Base-by-base conservation (phyloP, 1,140 invertebrate species). In the Metopolophium dirhodum region DNA sequence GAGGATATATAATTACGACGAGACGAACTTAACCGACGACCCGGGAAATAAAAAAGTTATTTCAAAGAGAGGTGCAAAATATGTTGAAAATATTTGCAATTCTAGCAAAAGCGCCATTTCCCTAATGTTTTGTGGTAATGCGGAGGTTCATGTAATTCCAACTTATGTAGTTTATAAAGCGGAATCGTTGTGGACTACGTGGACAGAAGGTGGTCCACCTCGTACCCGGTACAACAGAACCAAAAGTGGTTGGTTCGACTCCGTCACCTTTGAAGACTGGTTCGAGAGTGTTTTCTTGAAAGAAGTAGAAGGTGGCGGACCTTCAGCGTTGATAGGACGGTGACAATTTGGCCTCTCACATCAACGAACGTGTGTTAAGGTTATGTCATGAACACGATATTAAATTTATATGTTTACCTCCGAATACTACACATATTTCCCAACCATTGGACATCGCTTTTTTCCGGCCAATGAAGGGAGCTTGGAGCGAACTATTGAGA, bases 361-460 rank as follows among this genome's bases (percentile, higher is more conserved):
- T 95, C 49, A 94, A 93, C 61, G 14, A 94, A 35, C 93, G 95
- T 57, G 89, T 95, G 26, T 94, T 95, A 26, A 94, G 94, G 89
- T 23, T 93, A 37, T 95, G 95, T 82, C 77, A 94, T 87, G 93
- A 94, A 94, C 94, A 95, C 85, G 93, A 95, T 93, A 95, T 95
- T 37, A 93, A 93, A 37, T 95, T 96, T 93, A 89, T 95, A 14
- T 95, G 95, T 86, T 94, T 96, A 23, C 95, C 95, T 45, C 94
- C 95, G 11, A 95, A 96, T 94, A 94, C 94, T 2, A 95, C 95
- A 3, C 95, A 96, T 91, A 77, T 95, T 8, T 94, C 94, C 26
- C 95, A 96, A 94, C 95, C 95, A 9, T 93, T 96, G 30, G 95
- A 96, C 94, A 95, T 95, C 26, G 94, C 94, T 41, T 94, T 95